phyloP scores from a whole-genome alignment of 2,888 invertebrate genomes.

The Amblyjoppa fuscipennis region DNA sequence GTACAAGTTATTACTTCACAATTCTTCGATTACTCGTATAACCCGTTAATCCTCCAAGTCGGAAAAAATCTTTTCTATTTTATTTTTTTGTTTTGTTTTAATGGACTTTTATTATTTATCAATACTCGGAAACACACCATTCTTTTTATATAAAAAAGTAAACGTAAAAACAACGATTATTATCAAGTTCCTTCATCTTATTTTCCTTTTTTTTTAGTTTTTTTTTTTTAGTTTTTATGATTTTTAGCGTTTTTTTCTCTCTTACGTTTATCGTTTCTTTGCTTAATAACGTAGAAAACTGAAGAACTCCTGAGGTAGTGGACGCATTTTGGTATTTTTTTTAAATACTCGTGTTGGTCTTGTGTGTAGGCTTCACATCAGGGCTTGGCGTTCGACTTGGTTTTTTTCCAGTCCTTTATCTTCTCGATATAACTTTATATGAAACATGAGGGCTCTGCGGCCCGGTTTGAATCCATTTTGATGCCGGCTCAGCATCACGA shows the following conservation, averaged over 20 bases:
- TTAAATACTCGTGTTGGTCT: conserved; percentile 30
- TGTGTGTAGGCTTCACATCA: conserved; percentile 32
- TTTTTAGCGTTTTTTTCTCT: conserved; percentile 22
- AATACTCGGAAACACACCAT: conserved; percentile 40
- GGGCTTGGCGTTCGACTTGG: conserved; percentile 9
- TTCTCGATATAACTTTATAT: not conserved
- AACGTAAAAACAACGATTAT: conserved; percentile 64
- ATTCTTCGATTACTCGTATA: conserved; percentile 18
- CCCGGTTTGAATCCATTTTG: conserved; percentile 19
- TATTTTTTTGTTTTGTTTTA: conserved; percentile 43
- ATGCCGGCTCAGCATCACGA: conserved; percentile 50
- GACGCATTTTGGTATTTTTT: conserved; percentile 69
- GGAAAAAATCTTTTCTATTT: conserved; percentile 31
- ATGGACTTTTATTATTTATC: conserved; percentile 50
- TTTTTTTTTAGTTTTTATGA: conserved; percentile 21
- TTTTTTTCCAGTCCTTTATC: conserved; percentile 16
- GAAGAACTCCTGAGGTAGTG: conserved; percentile 74
- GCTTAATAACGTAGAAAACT: conserved; percentile 52
- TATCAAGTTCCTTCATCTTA: conserved; percentile 29
- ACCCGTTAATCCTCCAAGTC: conserved; percentile 22
- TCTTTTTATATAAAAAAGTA: conserved; percentile 38
- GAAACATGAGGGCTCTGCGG: conserved; percentile 8
- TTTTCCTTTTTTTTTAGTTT: not conserved
- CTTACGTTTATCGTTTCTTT: conserved; percentile 24
- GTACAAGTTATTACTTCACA: conserved; percentile 18